Evolutionary conservation across 2,888 invertebrate genomes (phyloP), one percentile per base, ranked within the genome.

Genomic region (Apotomis turbidana): DNA sequence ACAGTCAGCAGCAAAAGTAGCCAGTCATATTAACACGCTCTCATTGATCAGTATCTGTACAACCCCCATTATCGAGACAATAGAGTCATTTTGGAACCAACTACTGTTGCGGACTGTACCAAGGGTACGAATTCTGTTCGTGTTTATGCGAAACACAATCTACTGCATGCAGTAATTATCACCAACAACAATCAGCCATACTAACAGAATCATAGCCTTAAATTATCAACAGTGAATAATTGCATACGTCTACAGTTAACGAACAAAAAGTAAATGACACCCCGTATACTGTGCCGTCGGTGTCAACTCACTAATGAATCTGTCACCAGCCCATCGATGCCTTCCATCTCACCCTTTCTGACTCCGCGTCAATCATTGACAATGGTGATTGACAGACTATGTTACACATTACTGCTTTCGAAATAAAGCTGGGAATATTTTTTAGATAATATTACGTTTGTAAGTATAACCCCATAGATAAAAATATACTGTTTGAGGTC

Each of bases 291-390:
- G 27, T 27, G 27, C 27, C 27, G 13, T 41, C 52, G 41, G 49
- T 58, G 55, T 15, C n/a, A 59, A 3, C 51, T 46, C 49, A 13
- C 51, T 70, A 70, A 64, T 70, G 63, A 64, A 70, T 52, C 70
- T 63, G 70, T 63, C 62, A 70, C 15, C 59, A 44, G 44, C 38
- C 58, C 13, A 10, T 52, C 63, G 55, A 63, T 44, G 52, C 52
- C 61, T 55, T 54, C 49, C 9, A 59, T 52, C 12, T 36, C 44
- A 70, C 58, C 58, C 59, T 58, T 57, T 59, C 27, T 54, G 46
- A 55, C 52, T 59, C 52, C 64, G 44, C 54, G 46, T 64, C 64
- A 70, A 54, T 70, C 64, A 64, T 36, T n/a, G 36, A 9, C 5
- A 41, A 41, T 41, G 41, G 6, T 6, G 64, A 38, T 46, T 54